Evolutionary conservation across 2,888 invertebrate genomes (phyloP).

Genomic region (Siphlonurus alternatus): DNA sequence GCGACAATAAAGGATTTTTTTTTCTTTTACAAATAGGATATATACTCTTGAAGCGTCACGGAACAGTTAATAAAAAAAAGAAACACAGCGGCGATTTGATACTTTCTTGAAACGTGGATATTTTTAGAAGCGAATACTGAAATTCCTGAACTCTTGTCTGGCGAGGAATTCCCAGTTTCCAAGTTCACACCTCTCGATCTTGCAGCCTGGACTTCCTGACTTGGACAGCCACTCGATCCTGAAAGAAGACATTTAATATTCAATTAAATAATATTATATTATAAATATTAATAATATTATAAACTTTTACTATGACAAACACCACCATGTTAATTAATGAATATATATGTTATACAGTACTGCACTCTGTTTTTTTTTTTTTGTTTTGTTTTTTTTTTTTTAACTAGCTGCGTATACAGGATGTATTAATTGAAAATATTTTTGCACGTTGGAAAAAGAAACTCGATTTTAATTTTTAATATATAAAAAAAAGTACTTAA

Average conservation of each 20-base stretch:
- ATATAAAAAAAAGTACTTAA: no score
- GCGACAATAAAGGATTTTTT: no score
- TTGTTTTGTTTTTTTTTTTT: no score
- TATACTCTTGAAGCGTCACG: background rate
- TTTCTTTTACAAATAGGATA: no score
- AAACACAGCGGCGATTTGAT: background rate
- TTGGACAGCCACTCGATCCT: constrained; percentile 72
- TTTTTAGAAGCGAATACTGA: constrained; percentile 64
- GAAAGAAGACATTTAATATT: constrained; percentile 21
- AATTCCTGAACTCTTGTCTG: constrained; percentile 49
- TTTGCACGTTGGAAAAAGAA: no score
- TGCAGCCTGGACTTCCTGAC: constrained; percentile 67
- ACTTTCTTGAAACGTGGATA: no score
- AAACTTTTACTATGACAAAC: background rate
- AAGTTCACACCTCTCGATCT: constrained; percentile 67
- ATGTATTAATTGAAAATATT: no score
- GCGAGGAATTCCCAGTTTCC: constrained; percentile 63
- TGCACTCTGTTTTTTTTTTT: no score
- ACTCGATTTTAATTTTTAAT: no score
- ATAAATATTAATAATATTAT: constrained; percentile 4
- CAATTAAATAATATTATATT: background rate
- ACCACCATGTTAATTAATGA: no score
- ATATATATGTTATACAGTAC: no score
- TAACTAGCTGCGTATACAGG: no score
- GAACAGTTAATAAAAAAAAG: background rate